These are phyloP conservation scores for Plecotus auritus DNA, from an alignment of 2,113 vertebrate genomes.

Conservation along the genomic window DNA sequence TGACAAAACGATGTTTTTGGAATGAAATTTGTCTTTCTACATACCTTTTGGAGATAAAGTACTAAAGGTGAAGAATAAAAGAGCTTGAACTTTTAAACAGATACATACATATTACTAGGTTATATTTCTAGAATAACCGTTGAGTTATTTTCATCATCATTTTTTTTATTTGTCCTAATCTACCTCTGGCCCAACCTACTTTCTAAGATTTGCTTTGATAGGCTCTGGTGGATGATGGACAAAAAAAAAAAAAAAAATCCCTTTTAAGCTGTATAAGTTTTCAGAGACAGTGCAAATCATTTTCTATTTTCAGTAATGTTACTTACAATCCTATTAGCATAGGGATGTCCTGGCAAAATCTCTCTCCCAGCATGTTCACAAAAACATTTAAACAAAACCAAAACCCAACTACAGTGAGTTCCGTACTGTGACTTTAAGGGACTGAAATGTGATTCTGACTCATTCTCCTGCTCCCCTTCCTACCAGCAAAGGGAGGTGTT, in stretches of 20 bases:
- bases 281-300: background rate
- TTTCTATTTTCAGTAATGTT: conserved; percentile 26
- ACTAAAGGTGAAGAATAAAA: conserved; percentile 42
- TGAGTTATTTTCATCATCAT: background rate
- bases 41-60: conserved; percentile 44
- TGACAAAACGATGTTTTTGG: conserved; percentile 38
- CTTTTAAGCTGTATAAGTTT: background rate
- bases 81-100: conserved; percentile 13
- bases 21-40: conserved; percentile 46
- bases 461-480: background rate
- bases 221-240: background rate
- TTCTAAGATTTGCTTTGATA: background rate
- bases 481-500: background rate
- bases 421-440: background rate
- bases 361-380: background rate
- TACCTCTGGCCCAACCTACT: background rate
- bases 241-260: background rate
- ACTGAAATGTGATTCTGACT: background rate
- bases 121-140: background rate
- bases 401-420: background rate
- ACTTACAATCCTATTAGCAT: background rate
- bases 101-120: background rate
- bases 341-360: background rate
- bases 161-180: conserved; percentile 1
- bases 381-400: background rate